Percentiles rank a stretch among this genome's conserved stretches.
These are phyloP conservation scores for Chinchilla lanigera DNA, from an alignment of 2,113 vertebrate genomes.

Conservation along the genomic window DNA sequence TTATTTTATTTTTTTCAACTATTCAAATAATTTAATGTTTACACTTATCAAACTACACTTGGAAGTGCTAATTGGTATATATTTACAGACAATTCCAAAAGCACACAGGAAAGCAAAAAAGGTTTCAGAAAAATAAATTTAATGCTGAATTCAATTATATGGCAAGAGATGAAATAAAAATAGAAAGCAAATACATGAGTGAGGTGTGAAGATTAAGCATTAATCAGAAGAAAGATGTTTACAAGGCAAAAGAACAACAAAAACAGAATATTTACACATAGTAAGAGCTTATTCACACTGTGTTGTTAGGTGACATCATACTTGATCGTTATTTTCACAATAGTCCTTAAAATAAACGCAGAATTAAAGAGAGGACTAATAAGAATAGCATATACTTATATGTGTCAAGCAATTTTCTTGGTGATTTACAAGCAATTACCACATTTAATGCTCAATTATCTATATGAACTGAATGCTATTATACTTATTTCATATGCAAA, in stretches of 20 bases:
- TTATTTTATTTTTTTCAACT: slow-evolving; percentile 40
- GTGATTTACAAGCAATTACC: neutral
- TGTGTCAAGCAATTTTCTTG: neutral
- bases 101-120: neutral
- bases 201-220: slow-evolving; percentile 53
- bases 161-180: slow-evolving; percentile 54
- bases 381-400: too few species aligned
- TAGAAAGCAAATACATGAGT: neutral
- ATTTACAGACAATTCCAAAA: slow-evolving; percentile 40
- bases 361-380: too few species aligned
- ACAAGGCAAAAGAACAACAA: neutral
- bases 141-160: slow-evolving; percentile 54
- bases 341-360: too few species aligned
- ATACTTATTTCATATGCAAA: neutral
- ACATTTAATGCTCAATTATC: neutral
- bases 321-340: too few species aligned
- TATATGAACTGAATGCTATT: neutral
- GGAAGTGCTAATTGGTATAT: slow-evolving; percentile 60
- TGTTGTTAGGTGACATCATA: neutral
- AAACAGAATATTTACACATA: neutral
- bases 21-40: slow-evolving; percentile 61
- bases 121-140: slow-evolving; percentile 37
- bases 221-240: slow-evolving; percentile 55
- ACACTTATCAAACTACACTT: slow-evolving; percentile 35
- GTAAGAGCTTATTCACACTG: neutral